phyloP scores from a whole-genome alignment of 2,113 vertebrate genomes.

The Zeus faber region DNA sequence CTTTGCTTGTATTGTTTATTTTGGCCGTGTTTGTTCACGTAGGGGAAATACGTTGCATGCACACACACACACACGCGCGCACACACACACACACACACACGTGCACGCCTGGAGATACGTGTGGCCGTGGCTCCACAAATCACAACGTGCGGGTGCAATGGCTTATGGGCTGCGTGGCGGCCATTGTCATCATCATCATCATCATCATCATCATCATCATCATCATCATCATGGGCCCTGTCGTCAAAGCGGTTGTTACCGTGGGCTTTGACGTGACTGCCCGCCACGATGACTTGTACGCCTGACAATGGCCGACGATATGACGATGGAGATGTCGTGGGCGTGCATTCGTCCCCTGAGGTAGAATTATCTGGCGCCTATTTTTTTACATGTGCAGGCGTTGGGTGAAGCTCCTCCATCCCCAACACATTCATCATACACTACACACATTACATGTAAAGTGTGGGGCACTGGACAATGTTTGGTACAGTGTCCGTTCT shows the following conservation, averaged over 20 bases:
- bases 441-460: too few species aligned
- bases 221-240: neutral
- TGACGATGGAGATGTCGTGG: too few species aligned
- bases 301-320: too few species aligned
- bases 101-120: neutral
- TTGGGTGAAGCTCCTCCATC: too few species aligned
- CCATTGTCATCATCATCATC: neutral
- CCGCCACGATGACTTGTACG: too few species aligned
- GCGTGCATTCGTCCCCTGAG: too few species aligned
- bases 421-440: too few species aligned
- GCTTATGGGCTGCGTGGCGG: neutral
- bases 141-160: neutral
- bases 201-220: neutral
- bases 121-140: neutral
- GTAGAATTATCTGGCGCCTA: too few species aligned
- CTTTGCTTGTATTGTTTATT: too few species aligned
- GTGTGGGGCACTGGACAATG: too few species aligned
- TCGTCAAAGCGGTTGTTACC: neutral
- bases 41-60: neutral
- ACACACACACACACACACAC: neutral
- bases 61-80: neutral
- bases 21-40: neutral
- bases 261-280: neutral
- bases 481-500: too few species aligned
- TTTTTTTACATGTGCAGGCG: too few species aligned